Conservation (phyloP, 2,888 invertebrate genomes). For the Ferdinandea cuprea region DNA sequence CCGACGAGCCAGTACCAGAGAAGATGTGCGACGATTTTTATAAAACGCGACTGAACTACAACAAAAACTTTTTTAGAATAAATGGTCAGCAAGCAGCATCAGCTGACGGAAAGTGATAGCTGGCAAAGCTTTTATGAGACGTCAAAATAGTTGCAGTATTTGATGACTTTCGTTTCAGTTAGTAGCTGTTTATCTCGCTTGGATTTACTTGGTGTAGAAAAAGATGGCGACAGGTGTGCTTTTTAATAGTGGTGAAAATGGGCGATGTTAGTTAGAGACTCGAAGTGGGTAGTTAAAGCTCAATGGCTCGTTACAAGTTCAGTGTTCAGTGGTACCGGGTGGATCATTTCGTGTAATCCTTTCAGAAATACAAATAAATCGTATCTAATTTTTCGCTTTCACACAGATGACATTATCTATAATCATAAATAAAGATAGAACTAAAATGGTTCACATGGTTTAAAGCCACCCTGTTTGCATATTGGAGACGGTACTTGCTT, state of each 20-base stretch:
- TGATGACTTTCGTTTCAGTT: slow-evolving; percentile 30
- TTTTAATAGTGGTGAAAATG: slow-evolving; percentile 17
- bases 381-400: too few species aligned
- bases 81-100: too few species aligned
- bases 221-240: slow-evolving; percentile 10
- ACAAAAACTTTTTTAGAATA: slow-evolving; percentile 46
- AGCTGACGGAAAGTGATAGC: slow-evolving; percentile 45
- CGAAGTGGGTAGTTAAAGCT: too few species aligned
- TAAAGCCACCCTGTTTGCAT: too few species aligned
- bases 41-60: slow-evolving; percentile 36
- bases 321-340: too few species aligned
- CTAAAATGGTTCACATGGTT: too few species aligned
- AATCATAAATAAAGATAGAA: too few species aligned
- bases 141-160: slow-evolving; percentile 54
- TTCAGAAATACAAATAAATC: too few species aligned
- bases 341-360: too few species aligned
- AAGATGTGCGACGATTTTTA: slow-evolving; percentile 4
- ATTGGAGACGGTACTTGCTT: too few species aligned
- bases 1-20: background rate
- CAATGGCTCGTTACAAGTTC: too few species aligned
- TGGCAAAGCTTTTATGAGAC: slow-evolving; percentile 43
- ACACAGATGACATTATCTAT: too few species aligned
- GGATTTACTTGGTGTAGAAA: background rate
- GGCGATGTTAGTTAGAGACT: background rate
- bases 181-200: slow-evolving; percentile 26